Percentiles rank a stretch among this genome's conserved stretches.
phyloP scores from a whole-genome alignment of 2,888 invertebrate genomes.

The Plebejus melissa region DNA sequence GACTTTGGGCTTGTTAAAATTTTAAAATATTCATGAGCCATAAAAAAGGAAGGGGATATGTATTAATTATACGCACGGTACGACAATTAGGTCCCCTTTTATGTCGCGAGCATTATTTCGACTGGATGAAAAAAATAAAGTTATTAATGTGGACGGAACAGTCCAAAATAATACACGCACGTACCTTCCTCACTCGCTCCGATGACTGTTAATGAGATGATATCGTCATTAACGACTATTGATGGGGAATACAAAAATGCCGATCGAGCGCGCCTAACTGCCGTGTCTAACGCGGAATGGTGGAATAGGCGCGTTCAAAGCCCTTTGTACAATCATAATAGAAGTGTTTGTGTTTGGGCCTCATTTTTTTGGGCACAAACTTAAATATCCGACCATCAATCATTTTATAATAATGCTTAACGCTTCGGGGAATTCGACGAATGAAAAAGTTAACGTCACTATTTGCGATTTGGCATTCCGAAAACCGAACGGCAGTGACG shows the following conservation, averaged over 20 bases:
- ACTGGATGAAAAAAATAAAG: constrained; percentile 58
- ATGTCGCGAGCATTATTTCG: constrained; percentile 42
- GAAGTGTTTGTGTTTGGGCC: constrained; percentile 72
- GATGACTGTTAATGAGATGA: constrained; percentile 70
- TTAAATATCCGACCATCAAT: constrained; percentile 74
- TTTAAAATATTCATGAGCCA: constrained; percentile 24
- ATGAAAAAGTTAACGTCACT: constrained; percentile 56
- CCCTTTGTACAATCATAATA: constrained; percentile 67
- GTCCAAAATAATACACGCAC: constrained; percentile 53
- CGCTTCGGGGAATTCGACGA: constrained; percentile 50
- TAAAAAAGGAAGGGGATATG: constrained; percentile 32
- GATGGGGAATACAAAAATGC: constrained; percentile 63
- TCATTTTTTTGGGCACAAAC: constrained; percentile 54
- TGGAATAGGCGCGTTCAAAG: constrained; percentile 62
- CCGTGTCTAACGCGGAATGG: constrained; percentile 62
- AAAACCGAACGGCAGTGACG: constrained; percentile 13
- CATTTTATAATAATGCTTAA: constrained; percentile 69
- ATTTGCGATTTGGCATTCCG: constrained; percentile 54
- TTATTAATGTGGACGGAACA: constrained; percentile 58
- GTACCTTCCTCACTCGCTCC: constrained; percentile 57
- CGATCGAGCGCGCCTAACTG: constrained; percentile 74
- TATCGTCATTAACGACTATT: constrained; percentile 67
- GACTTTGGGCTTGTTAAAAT: constrained; percentile 20
- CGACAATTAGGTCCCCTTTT: constrained; percentile 42
- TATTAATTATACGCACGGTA: constrained; percentile 41